Conservation (phyloP, 2,113 vertebrate genomes). For the Gasterosteus aculeatus region DNA sequence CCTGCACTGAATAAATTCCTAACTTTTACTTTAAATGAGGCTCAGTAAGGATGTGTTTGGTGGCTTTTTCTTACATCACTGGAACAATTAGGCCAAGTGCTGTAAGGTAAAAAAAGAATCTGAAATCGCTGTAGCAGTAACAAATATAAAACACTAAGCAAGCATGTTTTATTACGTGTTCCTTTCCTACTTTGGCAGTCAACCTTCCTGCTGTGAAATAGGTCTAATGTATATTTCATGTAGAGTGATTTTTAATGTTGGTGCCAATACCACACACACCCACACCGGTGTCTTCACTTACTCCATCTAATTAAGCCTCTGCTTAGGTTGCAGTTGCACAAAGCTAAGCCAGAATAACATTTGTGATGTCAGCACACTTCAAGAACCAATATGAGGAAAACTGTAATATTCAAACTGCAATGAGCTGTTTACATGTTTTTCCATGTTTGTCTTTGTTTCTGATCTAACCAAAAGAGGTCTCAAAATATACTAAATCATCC, state of each 20-base stretch:
- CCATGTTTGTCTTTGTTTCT: not conserved
- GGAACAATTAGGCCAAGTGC: not conserved
- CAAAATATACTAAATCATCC: not conserved
- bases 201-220: not conserved
- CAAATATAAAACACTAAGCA: not conserved
- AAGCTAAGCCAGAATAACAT: not conserved
- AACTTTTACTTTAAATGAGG: constrained; percentile 11
- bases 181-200: not conserved
- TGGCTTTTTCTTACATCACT: not conserved
- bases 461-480: not conserved
- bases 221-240: not conserved
- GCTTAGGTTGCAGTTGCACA: not conserved
- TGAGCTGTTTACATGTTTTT: not conserved
- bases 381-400: not conserved
- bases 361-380: not conserved
- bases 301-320: not conserved
- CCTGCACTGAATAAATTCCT: constrained; percentile 13
- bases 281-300: not conserved
- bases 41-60: not conserved
- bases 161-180: not conserved
- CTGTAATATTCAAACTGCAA: not conserved
- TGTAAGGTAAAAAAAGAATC: not conserved
- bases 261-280: not conserved
- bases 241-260: not conserved
- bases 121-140: not conserved